Percentiles rank a stretch among this genome's conserved stretches.
phyloP scores from a whole-genome alignment of 2,888 invertebrate species.

The Stenurella melanura region DNA sequence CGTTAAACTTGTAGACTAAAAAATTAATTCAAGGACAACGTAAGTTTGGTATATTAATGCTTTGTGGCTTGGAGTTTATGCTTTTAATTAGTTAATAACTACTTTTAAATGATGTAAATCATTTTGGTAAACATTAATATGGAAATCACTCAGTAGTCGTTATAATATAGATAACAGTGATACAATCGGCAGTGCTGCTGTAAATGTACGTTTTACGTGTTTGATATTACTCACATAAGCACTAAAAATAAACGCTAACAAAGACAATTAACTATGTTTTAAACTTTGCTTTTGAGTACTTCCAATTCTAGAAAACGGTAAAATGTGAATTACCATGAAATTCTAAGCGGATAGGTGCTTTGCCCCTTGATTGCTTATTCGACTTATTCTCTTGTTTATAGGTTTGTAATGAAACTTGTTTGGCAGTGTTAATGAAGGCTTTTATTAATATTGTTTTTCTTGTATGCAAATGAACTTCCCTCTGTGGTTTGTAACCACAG shows the following conservation, averaged over 20 bases:
- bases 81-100: background rate
- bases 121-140: background rate
- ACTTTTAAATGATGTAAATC: background rate
- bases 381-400: background rate
- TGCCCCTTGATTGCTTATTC: background rate
- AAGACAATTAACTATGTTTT: background rate
- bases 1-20: background rate
- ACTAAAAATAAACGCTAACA: slow-evolving; percentile 9
- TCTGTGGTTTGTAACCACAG: too few relatives aligned
- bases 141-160: background rate
- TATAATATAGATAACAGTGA: background rate
- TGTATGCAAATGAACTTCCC: too few relatives aligned
- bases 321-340: slow-evolving; percentile 14
- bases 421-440: background rate
- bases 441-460: background rate
- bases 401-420: background rate
- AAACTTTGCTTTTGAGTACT: background rate
- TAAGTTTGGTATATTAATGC: background rate
- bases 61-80: background rate
- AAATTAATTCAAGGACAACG: background rate
- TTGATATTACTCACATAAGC: slow-evolving; percentile 1
- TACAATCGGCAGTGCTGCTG: background rate
- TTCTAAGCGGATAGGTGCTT: background rate
- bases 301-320: background rate
- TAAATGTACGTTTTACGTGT: background rate